These are phyloP conservation scores for Drosophila pandora DNA, from an alignment of 1,140 invertebrate genomes.

Conservation along the genomic window DNA sequence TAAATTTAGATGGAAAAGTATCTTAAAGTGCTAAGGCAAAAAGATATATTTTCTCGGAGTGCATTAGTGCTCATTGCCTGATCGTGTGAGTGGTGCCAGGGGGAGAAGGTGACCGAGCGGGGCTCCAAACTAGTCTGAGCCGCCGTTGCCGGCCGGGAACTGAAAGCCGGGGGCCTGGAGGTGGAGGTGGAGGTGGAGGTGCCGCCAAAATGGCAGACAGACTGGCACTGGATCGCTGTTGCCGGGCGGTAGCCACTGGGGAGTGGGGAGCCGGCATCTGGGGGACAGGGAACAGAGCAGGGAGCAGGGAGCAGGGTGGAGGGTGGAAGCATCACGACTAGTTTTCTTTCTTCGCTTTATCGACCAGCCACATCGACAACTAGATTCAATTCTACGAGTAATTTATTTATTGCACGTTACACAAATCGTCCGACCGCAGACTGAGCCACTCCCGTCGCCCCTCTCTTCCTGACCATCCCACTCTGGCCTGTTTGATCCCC, in stretches of 20 bases:
- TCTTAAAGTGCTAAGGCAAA: background rate
- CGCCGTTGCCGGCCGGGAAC: slow-evolving; percentile 33
- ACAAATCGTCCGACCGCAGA: slow-evolving; percentile 63
- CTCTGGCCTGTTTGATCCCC: background rate
- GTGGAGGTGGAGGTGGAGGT: slow-evolving; percentile 28
- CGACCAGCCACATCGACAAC: slow-evolving; percentile 59
- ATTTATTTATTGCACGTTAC: slow-evolving; percentile 76
- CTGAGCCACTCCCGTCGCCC: background rate
- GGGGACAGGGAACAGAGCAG: background rate
- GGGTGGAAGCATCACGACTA: slow-evolving; percentile 49
- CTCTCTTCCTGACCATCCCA: no score
- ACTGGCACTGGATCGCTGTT: slow-evolving; percentile 58
- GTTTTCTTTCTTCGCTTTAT: slow-evolving; percentile 61
- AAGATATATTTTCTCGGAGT: background rate
- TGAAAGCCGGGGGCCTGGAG: slow-evolving; percentile 4
- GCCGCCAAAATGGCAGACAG: slow-evolving; percentile 56
- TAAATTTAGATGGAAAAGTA: background rate
- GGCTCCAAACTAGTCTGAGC: slow-evolving; percentile 48
- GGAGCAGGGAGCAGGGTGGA: background rate
- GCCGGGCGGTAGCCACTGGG: slow-evolving; percentile 65
- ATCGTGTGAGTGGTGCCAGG: background rate
- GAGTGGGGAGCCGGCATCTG: background rate
- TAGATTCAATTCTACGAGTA: slow-evolving; percentile 69
- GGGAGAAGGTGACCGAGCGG: background rate
- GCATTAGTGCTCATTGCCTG: slow-evolving; percentile 6